These are phyloP conservation scores for Andrena dorsata DNA, from an alignment of 2,888 invertebrate species.

Conservation along the genomic window DNA sequence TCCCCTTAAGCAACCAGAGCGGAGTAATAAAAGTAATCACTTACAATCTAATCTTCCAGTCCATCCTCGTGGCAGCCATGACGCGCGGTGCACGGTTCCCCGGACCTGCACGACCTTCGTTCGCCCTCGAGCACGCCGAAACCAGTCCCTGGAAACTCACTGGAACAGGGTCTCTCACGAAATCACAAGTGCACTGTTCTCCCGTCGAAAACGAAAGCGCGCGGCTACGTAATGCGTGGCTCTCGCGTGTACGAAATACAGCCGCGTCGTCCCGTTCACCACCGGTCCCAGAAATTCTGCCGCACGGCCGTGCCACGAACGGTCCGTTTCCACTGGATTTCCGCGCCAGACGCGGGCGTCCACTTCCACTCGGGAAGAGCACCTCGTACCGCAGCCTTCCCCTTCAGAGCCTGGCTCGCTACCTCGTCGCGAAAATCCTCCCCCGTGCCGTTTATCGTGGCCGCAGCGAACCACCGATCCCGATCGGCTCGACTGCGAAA, in stretches of 20 bases:
- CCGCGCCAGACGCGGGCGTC: constrained; percentile 46
- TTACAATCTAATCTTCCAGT: constrained; percentile 72
- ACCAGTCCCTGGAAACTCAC: constrained; percentile 58
- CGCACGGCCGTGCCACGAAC: constrained; percentile 32
- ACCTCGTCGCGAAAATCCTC: neutral
- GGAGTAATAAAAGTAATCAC: constrained; percentile 60
- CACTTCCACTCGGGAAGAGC: constrained; percentile 57
- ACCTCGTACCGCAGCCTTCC: neutral
- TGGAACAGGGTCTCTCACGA: constrained; percentile 65
- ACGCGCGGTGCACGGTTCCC: constrained; percentile 34
- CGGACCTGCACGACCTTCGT: constrained; percentile 45
- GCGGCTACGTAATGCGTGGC: constrained; percentile 16
- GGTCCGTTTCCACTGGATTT: constrained; percentile 60
- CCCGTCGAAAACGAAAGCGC: constrained; percentile 67
- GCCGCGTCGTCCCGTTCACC: constrained; percentile 53
- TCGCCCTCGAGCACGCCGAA: constrained; percentile 36
- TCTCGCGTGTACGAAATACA: constrained; percentile 12
- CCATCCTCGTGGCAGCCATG: constrained; percentile 64
- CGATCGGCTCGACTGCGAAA: constrained; percentile 3
- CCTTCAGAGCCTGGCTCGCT: neutral
- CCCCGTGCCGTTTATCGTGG: neutral
- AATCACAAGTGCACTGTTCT: constrained; percentile 63
- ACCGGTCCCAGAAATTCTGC: constrained; percentile 30
- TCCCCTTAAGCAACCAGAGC: constrained; percentile 56
- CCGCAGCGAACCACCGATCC: neutral